Conservation (phyloP, 2,797 vertebrate species). For the Hyperoplus lanceolatus region DNA sequence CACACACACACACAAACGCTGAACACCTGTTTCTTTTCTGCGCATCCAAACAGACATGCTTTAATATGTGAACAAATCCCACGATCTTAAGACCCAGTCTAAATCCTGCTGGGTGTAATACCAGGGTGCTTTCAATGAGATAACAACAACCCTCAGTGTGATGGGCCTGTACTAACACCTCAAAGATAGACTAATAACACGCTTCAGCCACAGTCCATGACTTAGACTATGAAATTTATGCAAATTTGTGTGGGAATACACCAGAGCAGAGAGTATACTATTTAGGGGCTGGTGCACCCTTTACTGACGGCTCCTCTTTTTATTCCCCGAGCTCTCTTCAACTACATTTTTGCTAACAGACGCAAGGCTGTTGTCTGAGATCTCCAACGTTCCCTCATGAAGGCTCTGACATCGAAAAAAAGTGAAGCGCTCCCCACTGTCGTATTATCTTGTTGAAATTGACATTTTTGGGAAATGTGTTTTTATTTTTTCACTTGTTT, state of each 20-base stretch:
- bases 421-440: not conserved
- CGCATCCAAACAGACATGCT: conserved; percentile 82
- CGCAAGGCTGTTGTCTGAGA: conserved; percentile 45
- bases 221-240: conserved; percentile 85
- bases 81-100: conserved; percentile 83
- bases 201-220: conserved; percentile 68
- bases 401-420: conserved; percentile 8
- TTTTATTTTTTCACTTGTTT: not conserved
- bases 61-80: conserved; percentile 85
- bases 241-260: conserved; percentile 84
- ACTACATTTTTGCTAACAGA: conserved; percentile 63
- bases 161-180: conserved; percentile 68
- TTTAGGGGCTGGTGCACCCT: conserved; percentile 63
- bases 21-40: conserved; percentile 87
- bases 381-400: conserved; percentile 22
- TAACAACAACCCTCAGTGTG: conserved; percentile 79
- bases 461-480: not conserved
- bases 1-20: conserved; percentile 72
- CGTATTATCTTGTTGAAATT: not conserved
- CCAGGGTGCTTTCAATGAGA: conserved; percentile 77
- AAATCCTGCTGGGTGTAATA: conserved; percentile 72
- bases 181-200: conserved; percentile 76
- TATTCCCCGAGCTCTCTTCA: conserved; percentile 67
- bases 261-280: conserved; percentile 57
- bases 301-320: conserved; percentile 66